Conservation (phyloP, 92 coral and sea anemone species). For the Ricordea florida region DNA sequence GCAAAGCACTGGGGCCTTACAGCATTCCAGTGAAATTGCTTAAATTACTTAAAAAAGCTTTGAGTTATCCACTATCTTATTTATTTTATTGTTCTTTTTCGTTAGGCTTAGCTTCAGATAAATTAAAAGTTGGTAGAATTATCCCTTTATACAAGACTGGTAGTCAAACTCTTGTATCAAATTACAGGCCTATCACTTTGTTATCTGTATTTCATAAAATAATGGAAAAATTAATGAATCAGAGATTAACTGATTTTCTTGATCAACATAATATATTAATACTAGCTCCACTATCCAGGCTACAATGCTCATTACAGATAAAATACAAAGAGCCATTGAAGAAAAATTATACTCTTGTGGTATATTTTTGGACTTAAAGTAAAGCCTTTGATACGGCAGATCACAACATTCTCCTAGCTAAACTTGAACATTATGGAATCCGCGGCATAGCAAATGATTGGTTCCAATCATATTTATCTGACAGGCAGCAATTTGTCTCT, state of each 20-base stretch:
- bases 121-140: no score
- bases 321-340: neutral
- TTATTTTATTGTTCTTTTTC: constrained; percentile 18
- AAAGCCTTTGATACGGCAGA: neutral
- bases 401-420: neutral
- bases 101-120: no score
- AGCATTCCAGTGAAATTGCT: neutral
- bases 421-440: neutral
- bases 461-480: no score
- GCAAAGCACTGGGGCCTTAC: constrained; percentile 2
- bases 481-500: no score
- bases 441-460: no score
- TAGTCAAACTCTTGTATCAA: no score
- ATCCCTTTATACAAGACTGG: no score
- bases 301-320: neutral
- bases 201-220: no score
- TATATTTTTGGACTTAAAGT: neutral
- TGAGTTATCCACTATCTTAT: neutral
- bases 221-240: neutral
- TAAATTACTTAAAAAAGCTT: neutral
- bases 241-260: constrained; percentile 16
- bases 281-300: constrained; percentile 1
- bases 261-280: neutral
- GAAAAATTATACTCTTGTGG: neutral
- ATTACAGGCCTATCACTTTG: no score